Percentiles rank a stretch among this genome's conserved stretches.
Conservation (phyloP, 2,113 vertebrate species). For the Galbula dea region DNA sequence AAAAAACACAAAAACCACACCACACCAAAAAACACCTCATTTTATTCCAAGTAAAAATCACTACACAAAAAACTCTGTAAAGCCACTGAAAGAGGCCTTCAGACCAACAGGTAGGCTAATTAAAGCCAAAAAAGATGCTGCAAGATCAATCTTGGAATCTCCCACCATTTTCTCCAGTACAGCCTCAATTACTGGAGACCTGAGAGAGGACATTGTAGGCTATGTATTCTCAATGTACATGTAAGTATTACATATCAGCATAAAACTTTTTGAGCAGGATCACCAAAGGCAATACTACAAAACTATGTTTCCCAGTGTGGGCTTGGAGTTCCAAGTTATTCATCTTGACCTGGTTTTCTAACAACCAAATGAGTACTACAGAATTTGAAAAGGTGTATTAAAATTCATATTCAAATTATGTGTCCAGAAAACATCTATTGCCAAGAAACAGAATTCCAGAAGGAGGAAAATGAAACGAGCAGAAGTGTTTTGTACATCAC, state of each 20-base stretch:
- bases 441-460: background rate
- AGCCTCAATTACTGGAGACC: accelerated
- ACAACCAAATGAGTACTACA: background rate
- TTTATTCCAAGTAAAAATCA: background rate
- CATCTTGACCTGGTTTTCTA: background rate
- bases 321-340: background rate
- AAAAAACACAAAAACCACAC: no score
- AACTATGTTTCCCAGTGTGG: background rate
- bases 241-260: background rate
- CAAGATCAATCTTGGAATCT: background rate
- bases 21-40: background rate
- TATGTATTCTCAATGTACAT: background rate
- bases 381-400: background rate
- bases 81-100: background rate
- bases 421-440: background rate
- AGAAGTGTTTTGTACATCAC: background rate
- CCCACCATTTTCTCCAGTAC: background rate
- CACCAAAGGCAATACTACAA: background rate
- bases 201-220: background rate
- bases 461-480: background rate
- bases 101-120: background rate
- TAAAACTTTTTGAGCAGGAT: background rate
- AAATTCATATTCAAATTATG: background rate
- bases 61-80: accelerated
- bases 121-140: background rate